These are phyloP conservation scores for Tragelaphus scriptus DNA, from an alignment of 2,113 vertebrate species.

Conservation along the genomic window DNA sequence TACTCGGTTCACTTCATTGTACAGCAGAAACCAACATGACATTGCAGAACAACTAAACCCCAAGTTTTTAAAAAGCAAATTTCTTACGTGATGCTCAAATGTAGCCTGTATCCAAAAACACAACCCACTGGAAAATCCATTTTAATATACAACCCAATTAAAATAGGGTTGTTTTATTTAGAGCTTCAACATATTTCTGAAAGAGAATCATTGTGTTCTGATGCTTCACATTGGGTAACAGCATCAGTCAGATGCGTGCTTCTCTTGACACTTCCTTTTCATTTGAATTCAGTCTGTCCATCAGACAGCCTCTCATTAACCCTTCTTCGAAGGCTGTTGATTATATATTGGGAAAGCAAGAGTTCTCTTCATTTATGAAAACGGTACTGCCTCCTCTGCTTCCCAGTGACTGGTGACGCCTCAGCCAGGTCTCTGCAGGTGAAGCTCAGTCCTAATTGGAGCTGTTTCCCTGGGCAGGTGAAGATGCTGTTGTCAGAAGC, in stretches of 20 bases:
- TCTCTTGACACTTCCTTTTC: neutral
- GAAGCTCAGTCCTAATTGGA: conserved; percentile 69
- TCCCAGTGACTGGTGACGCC: neutral
- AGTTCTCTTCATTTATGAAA: neutral
- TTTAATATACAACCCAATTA: neutral
- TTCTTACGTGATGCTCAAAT: neutral
- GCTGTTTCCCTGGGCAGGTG: conserved; percentile 5
- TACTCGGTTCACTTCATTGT: neutral
- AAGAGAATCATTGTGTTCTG: neutral
- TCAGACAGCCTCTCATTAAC: neutral
- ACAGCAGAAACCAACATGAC: neutral
- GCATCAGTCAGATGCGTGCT: too few relatives aligned
- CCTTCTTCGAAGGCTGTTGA: neutral
- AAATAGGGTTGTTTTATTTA: neutral
- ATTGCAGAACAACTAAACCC: neutral
- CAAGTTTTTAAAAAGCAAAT: neutral
- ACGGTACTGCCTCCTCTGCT: accelerated
- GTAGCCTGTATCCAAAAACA: neutral
- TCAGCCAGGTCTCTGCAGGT: conserved; percentile 42
- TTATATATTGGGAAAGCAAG: neutral
- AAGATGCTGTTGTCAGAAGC: conserved; percentile 61
- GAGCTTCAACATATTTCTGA: neutral
- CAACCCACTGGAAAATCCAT: neutral
- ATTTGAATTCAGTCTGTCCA: neutral
- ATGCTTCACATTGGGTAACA: neutral